Percentiles rank a stretch among this genome's conserved stretches.
phyloP scores from a whole-genome alignment of 2,888 invertebrate species.

The Monochamus alternatus region DNA sequence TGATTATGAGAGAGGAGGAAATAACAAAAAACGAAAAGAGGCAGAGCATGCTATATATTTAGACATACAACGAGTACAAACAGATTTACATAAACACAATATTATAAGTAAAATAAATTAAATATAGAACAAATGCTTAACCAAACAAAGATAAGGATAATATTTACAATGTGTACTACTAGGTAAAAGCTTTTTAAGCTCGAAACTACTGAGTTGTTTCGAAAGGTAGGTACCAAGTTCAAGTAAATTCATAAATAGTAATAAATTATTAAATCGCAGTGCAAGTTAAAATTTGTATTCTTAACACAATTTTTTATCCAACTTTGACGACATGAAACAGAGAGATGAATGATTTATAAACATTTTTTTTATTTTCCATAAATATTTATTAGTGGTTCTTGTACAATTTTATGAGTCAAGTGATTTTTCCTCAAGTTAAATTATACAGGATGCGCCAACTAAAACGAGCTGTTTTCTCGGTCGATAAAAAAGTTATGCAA shows the following conservation, averaged over 20 bases:
- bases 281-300: too few species aligned
- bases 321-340: too few species aligned
- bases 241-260: conserved; percentile 25
- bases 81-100: conserved; percentile 44
- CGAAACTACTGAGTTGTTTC: conserved; percentile 29
- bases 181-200: conserved; percentile 32
- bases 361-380: too few species aligned
- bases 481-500: too few species aligned
- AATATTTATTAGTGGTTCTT: too few species aligned
- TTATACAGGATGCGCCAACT: too few species aligned
- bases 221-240: conserved; percentile 24
- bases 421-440: too few species aligned
- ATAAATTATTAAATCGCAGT: background rate
- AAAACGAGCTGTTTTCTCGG: too few species aligned
- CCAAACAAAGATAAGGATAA: conserved; percentile 33
- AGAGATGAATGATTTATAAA: too few species aligned
- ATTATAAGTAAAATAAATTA: conserved; percentile 39
- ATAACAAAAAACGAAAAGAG: conserved; percentile 59
- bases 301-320: too few species aligned
- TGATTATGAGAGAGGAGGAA: conserved; percentile 55
- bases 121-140: conserved; percentile 42
- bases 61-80: conserved; percentile 58
- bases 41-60: conserved; percentile 63
- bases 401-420: too few species aligned
- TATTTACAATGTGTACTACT: conserved; percentile 26